A percentile compares a stretch with the other conserved stretches of the same genome.
phyloP scores from a whole-genome alignment of 1,140 invertebrate genomes.

The Plutomurus gul region DNA sequence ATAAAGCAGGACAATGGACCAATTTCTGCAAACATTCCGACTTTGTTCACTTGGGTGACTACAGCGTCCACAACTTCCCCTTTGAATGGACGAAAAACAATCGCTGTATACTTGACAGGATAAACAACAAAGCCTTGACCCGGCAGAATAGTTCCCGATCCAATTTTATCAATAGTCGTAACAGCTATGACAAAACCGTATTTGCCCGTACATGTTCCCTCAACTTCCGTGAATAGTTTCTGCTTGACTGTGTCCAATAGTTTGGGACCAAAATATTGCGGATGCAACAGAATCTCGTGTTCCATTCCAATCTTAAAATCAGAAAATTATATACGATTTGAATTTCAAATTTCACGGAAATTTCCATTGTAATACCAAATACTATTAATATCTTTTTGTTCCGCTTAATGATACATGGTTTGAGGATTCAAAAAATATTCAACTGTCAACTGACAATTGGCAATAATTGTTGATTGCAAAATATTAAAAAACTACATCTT shows the following conservation, averaged over 20 bases:
- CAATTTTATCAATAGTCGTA: constrained; percentile 98
- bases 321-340: too few species aligned
- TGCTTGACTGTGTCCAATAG: constrained; percentile 96
- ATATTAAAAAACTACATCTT: too few species aligned
- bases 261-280: constrained; percentile 97
- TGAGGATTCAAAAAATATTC: too few species aligned
- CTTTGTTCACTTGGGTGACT: constrained; percentile 98
- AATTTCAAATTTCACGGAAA: too few species aligned
- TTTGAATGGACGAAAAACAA: constrained; percentile 98
- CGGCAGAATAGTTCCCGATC: constrained; percentile 96
- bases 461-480: too few species aligned
- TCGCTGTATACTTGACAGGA: constrained; percentile 99
- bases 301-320: constrained; percentile 91
- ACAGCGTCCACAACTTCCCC: constrained; percentile 99
- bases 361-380: too few species aligned
- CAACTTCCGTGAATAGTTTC: constrained; percentile 98
- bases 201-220: constrained; percentile 99
- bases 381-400: too few species aligned
- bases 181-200: constrained; percentile 99
- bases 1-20: constrained; percentile 99
- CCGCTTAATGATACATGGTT: too few species aligned
- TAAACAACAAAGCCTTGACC: constrained; percentile 98
- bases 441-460: too few species aligned
- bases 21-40: constrained; percentile 99
- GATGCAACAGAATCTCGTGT: constrained; percentile 97